These are phyloP conservation scores for Sphaerophoria taeniata DNA, from an alignment of 2,888 invertebrate species.

Conservation along the genomic window DNA sequence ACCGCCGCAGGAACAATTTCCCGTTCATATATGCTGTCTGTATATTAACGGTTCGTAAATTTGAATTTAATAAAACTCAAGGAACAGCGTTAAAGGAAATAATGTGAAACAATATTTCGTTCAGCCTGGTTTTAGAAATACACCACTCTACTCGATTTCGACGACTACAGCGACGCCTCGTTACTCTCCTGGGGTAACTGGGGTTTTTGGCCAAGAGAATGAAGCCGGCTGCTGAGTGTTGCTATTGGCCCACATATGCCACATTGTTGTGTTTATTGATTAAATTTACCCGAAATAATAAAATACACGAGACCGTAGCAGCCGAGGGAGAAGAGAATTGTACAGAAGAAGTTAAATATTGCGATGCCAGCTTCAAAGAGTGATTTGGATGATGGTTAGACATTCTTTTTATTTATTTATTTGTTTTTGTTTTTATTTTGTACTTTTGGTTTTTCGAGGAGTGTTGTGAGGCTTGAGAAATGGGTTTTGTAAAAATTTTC, in stretches of 20 bases:
- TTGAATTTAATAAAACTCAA: slow-evolving; percentile 74
- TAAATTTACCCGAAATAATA: slow-evolving; percentile 68
- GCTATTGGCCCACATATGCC: slow-evolving; percentile 72
- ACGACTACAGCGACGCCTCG: background rate
- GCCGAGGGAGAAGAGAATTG: background rate
- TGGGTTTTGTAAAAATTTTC: slow-evolving; percentile 1
- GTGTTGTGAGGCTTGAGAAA: background rate
- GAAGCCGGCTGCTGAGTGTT: slow-evolving; percentile 36
- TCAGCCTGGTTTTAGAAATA: slow-evolving; percentile 47
- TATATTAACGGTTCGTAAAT: slow-evolving; percentile 74
- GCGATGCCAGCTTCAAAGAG: slow-evolving; percentile 32
- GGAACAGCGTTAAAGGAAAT: slow-evolving; percentile 51
- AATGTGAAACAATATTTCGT: slow-evolving; percentile 69
- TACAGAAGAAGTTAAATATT: slow-evolving; percentile 5
- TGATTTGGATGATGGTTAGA: slow-evolving; percentile 52
- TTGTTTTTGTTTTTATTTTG: slow-evolving; percentile 9
- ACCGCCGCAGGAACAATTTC: slow-evolving; percentile 53
- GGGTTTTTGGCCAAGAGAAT: slow-evolving; percentile 11
- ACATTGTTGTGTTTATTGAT: slow-evolving; percentile 72
- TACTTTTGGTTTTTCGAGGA: background rate
- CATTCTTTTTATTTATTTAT: slow-evolving; percentile 13
- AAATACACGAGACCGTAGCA: slow-evolving; percentile 27
- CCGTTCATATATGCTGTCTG: slow-evolving; percentile 45
- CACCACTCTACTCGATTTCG: background rate
- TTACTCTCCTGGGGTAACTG: slow-evolving; percentile 10